A percentile compares a stretch with the other conserved stretches of the same genome.
Evolutionary conservation across 1,140 invertebrate species (phyloP).

Genomic region (Odontomachus brunneus): DNA sequence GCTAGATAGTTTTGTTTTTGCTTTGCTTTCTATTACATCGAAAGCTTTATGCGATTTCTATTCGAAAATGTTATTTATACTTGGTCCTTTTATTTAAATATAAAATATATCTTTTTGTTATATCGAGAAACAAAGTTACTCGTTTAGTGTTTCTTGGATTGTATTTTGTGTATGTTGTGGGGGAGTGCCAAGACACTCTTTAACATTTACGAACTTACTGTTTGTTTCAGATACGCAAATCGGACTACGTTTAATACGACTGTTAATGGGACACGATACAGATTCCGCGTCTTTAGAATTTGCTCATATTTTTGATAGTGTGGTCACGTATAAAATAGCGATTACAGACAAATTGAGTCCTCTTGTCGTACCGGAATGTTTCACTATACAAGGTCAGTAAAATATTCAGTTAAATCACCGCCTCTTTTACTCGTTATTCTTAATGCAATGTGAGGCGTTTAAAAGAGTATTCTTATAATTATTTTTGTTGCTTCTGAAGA

Average conservation of each 20-base stretch:
- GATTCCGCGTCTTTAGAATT: constrained; percentile 66
- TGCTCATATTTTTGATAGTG: constrained; percentile 65
- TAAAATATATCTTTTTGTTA: no score
- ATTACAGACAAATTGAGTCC: constrained; percentile 27
- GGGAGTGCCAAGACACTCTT: not conserved
- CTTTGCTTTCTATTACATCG: no score
- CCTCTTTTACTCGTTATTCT: not conserved
- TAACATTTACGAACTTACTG: not conserved
- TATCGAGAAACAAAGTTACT: no score
- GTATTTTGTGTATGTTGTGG: no score
- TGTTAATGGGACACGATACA: constrained; percentile 60
- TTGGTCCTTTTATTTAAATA: no score
- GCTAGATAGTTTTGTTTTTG: no score
- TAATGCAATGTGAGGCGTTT: not conserved
- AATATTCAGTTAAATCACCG: not conserved
- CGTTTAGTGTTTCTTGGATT: no score
- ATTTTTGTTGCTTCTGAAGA: no score
- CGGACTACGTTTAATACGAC: constrained; percentile 67
- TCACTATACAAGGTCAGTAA: constrained; percentile 64
- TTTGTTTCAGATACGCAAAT: constrained; percentile 66
- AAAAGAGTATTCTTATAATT: not conserved
- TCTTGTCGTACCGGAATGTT: constrained; percentile 47
- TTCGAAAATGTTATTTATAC: no score
- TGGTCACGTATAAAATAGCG: constrained; percentile 64
- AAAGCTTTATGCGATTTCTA: no score